phyloP scores from a whole-genome alignment of 2,113 vertebrate genomes.

The Dermatemys mawii region DNA sequence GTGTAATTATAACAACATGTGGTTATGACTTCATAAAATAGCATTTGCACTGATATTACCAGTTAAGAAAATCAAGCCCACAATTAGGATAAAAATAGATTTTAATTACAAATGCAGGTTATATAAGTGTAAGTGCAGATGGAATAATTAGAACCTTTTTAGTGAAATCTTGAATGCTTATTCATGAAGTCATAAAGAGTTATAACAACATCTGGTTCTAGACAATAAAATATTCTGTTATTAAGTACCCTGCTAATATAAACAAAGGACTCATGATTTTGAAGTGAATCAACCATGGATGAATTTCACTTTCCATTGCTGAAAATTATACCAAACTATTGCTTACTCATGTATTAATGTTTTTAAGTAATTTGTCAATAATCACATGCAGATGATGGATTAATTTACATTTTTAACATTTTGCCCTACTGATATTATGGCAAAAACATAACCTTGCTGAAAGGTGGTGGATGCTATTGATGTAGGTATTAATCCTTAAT shows the following conservation, averaged over 20 bases:
- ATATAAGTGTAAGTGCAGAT: constrained; percentile 46
- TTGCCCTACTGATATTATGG: neutral
- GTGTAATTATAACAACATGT: neutral
- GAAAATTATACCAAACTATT: neutral
- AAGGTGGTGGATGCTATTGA: neutral
- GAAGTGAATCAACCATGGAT: neutral
- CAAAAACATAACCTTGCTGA: neutral
- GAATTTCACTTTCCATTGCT: neutral
- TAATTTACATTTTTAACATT: neutral
- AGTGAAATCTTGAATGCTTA: constrained; percentile 45
- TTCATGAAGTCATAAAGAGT: constrained; percentile 31
- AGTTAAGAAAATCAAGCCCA: constrained; percentile 47
- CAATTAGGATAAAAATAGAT: constrained; percentile 54
- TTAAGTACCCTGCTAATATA: neutral
- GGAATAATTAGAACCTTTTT: constrained; percentile 57
- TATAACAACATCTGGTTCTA: constrained; percentile 46
- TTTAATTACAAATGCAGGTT: constrained; percentile 64
- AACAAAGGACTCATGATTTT: neutral
- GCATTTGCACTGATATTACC: constrained; percentile 35
- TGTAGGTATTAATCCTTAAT: neutral
- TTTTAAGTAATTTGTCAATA: neutral
- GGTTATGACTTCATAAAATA: constrained; percentile 1
- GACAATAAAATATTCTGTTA: constrained; percentile 27
- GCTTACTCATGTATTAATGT: neutral
- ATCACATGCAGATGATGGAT: neutral